phyloP scores from a whole-genome alignment of 2,888 invertebrate genomes.

The Orchesellides sinensis region DNA sequence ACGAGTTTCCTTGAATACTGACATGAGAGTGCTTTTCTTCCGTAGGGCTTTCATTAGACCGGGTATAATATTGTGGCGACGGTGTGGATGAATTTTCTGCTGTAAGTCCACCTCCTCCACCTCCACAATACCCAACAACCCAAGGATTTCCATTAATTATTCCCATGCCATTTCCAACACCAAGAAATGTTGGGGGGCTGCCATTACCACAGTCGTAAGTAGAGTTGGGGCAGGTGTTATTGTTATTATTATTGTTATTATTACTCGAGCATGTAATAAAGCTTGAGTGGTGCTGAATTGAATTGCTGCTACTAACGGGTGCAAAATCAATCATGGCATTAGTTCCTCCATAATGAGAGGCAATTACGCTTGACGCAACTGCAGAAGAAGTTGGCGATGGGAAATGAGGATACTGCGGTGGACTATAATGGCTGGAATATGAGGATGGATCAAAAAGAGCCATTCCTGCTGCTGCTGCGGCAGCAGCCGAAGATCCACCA shows the following conservation, averaged over 20 bases:
- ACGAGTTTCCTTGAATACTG: not conserved
- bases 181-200: conserved; percentile 22
- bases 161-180: not conserved
- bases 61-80: conserved; percentile 57
- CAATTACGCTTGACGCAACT: conserved; percentile 38
- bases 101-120: not conserved
- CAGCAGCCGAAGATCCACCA: conserved; percentile 27
- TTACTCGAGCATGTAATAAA: conserved; percentile 9
- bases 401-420: conserved; percentile 53
- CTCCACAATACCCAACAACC: conserved; percentile 31
- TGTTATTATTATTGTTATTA: conserved; percentile 7
- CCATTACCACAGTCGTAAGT: conserved; percentile 37
- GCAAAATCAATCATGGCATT: conserved; percentile 37
- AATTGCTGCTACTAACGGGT: not conserved
- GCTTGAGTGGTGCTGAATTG: conserved; percentile 18
- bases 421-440: conserved; percentile 60
- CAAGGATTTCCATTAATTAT: conserved; percentile 46
- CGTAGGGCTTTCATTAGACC: conserved; percentile 51
- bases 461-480: conserved; percentile 37
- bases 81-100: conserved; percentile 40
- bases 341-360: conserved; percentile 19
- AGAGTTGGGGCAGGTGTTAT: conserved; percentile 1
- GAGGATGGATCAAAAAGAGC: conserved; percentile 49
- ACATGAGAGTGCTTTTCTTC: conserved; percentile 12
- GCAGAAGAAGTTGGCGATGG: conserved; percentile 9